Conservation (phyloP, 2,113 vertebrate genomes). For the Pachypanchax playfairii region DNA sequence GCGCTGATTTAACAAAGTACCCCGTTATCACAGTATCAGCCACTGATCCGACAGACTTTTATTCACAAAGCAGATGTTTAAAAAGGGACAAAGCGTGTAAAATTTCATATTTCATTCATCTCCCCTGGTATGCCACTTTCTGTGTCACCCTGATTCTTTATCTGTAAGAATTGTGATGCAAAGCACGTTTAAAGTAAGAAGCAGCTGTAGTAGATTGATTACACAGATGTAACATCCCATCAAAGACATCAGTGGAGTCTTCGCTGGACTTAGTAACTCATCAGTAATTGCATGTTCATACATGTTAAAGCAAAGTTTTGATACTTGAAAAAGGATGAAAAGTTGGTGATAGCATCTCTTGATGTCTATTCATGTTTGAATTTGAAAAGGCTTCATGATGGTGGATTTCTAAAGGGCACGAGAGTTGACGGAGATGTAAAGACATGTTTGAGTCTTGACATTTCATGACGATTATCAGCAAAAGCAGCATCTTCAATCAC, state of each 20-base stretch:
- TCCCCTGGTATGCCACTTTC: constrained; percentile 27
- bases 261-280: constrained; percentile 55
- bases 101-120: constrained; percentile 35
- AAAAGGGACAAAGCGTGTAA: constrained; percentile 40
- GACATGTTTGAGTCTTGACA: constrained; percentile 45
- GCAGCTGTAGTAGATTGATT: constrained; percentile 60
- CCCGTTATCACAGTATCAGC: constrained; percentile 35
- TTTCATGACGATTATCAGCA: constrained; percentile 46
- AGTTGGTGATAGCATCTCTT: constrained; percentile 67
- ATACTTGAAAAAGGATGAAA: constrained; percentile 68
- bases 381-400: constrained; percentile 19
- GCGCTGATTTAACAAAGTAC: constrained; percentile 39
- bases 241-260: constrained; percentile 56
- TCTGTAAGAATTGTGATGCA: constrained; percentile 59
- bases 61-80: constrained; percentile 46
- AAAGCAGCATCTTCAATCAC: constrained; percentile 10
- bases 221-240: constrained; percentile 65
- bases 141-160: constrained; percentile 47
- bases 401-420: constrained; percentile 60
- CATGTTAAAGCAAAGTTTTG: constrained; percentile 62
- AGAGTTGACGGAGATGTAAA: constrained; percentile 40
- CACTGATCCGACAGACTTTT: constrained; percentile 43
- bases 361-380: constrained; percentile 62
- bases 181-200: constrained; percentile 25
- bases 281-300: constrained; percentile 50